Base-by-base conservation (phyloP, 2,888 invertebrate genomes). In the Eristalinus aeneus region DNA sequence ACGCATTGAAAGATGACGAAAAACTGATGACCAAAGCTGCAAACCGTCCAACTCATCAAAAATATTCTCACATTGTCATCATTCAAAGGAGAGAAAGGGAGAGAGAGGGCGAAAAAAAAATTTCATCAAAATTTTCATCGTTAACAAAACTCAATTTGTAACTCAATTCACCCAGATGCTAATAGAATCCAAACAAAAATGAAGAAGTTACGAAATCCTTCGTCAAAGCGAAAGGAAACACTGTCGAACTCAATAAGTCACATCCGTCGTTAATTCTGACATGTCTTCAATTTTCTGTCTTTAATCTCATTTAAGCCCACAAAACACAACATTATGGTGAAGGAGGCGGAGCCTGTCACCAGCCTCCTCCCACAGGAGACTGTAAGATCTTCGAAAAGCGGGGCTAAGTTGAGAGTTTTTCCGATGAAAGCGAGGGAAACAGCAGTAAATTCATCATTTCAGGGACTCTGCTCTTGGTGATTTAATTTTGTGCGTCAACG, bases 301-400 rank as follows among this genome's bases (percentile, higher is more conserved):
- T 67, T 79, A 79, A 72, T 73, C 65, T 61, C 72, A 73, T 79
- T 78, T 72, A 72, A 72, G 53, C 65, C 67, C 27, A 60, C 72
- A 67, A 76, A 78, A 65, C 58, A 58, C 54, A 63, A 58, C 58
- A 46, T 64, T 71, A 34, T 71, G 78, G 39, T 16, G 53, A n/a
- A 58, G 58, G 27, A 9, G 27, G 23, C 2, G 27, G 27, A 5
- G 27, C 5, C 2, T 27, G 5, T n/a, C n/a, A n/a, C n/a, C n/a
- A n/a, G n/a, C n/a, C n/a, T n/a, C 27, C 27, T 5, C 27, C 27
- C 27, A 27, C 27, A 16, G 16, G 46, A 11, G 1, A n/a, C 12
- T 39, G 4, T 39, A 6, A 12, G 12, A 39, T n/a, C n/a, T 16
- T 46, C n/a, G 46, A 16, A 8, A 46, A 27, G 27, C 27, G 27